Conservation (phyloP, 1,140 invertebrate species). For the Aphaenogaster ashmeadi region DNA sequence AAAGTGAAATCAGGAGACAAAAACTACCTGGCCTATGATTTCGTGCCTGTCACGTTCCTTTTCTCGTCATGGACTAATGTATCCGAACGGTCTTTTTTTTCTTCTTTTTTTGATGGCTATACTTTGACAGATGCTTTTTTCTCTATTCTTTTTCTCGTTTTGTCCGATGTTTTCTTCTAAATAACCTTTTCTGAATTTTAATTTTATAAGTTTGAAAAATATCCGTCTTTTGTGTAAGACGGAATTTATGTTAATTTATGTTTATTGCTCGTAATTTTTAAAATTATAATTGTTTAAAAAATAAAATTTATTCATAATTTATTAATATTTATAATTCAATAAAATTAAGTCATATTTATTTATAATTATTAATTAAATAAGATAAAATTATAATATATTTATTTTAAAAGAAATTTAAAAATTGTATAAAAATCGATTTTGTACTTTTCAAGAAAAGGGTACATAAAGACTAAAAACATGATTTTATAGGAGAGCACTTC, state of each 20-base stretch:
- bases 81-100: not conserved
- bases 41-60: not conserved
- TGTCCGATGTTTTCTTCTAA: not conserved
- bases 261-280: not conserved
- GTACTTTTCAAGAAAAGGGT: not conserved
- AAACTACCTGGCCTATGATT: no score
- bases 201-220: not conserved
- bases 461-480: not conserved
- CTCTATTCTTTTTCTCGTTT: no score
- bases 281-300: not conserved
- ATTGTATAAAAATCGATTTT: not conserved
- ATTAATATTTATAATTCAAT: no score
- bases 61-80: not conserved
- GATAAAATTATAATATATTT: no score
- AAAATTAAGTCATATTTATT: no score
- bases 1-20: no score
- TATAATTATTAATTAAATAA: no score
- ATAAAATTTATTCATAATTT: no score
- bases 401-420: not conserved
- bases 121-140: not conserved
- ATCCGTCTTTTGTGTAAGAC: not conserved
- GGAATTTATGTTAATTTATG: no score
- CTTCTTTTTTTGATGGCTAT: not conserved
- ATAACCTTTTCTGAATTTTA: not conserved
- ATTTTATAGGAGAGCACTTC: not conserved